phyloP scores from a whole-genome alignment of 2,888 invertebrate species.

The Epicampocera succincta region DNA sequence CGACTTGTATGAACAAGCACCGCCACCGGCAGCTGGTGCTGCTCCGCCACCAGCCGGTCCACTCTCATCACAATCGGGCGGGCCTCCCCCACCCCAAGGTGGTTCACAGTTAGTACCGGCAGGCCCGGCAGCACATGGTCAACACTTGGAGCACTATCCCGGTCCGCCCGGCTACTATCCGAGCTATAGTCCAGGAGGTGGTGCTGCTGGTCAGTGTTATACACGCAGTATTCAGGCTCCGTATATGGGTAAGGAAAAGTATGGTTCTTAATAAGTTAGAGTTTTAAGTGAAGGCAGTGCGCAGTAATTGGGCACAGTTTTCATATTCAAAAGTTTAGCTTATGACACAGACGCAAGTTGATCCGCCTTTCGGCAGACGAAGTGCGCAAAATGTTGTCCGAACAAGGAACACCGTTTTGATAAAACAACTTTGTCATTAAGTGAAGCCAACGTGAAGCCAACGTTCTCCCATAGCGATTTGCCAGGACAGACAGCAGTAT shows the following conservation, averaged over 20 bases:
- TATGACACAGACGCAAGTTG: background rate
- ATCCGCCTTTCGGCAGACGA: no score
- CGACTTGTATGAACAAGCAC: conserved; percentile 79
- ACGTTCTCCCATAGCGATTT: no score
- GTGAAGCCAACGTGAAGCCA: no score
- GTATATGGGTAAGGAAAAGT: conserved; percentile 82
- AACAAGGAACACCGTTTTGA: no score
- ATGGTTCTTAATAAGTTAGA: conserved; percentile 76
- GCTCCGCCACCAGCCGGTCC: conserved; percentile 65
- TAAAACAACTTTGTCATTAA: no score
- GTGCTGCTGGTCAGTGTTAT: conserved; percentile 82
- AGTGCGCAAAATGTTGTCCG: no score
- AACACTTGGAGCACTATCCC: conserved; percentile 83
- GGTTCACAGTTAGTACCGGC: conserved; percentile 81
- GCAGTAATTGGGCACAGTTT: background rate
- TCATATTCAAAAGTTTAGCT: conserved; percentile 45
- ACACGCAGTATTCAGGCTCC: conserved; percentile 83
- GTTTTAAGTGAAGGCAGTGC: conserved; percentile 23
- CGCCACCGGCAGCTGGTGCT: conserved; percentile 68
- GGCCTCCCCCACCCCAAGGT: conserved; percentile 75
- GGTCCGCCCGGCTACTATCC: conserved; percentile 84
- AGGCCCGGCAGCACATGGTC: conserved; percentile 80
- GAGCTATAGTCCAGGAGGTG: conserved; percentile 82
- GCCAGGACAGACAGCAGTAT: no score
- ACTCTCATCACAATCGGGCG: conserved; percentile 71